Evolutionary conservation across 2,113 vertebrate species (phyloP), one percentile per base, ranked within the genome.

Genomic region (Chloropsis hardwickii): DNA sequence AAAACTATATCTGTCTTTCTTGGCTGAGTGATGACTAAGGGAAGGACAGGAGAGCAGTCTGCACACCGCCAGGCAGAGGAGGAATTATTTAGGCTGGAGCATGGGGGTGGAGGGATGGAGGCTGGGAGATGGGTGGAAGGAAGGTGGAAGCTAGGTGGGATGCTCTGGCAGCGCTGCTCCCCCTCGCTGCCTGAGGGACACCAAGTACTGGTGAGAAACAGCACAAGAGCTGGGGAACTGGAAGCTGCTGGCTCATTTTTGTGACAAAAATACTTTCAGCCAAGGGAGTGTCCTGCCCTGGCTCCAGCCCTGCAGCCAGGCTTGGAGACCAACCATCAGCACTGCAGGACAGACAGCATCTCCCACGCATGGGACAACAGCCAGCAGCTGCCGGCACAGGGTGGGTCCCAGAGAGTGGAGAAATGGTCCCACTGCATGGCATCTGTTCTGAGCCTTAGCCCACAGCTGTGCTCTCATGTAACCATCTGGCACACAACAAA

Each of bases 41-140:
- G 54, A 94, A 76, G 96, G 94, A 95, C 95, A 95, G 87, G 94
- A 73, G 91, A 96, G 87, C 84, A 95, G 95, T 66, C 95, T 95
- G 93, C 67, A 82, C 44, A 90, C 94, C 4, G 4, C 62, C 85
- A 91, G 85, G 95, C 94, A 96, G 95, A 91, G 94, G 93, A 96
- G 95, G 94, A 95, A 95, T 95, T 95, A 95, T 77, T 94, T 67
- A 85, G 93, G 87, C 91, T 95, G 86, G 93, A 91, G 61, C 0
- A 5, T 0, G 84, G 86, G 91, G 94, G 96, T 7, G 80, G 66
- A 64, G 58, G 16, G 48, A 81, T 51, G n/a, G 74, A 73, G 79
- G 62, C 74, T 94, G 76, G 22, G 60, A 65, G 51, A 45, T 35
- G 56, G 60, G 70, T 44, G 54, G 66, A 79, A 81, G 65, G 67